phyloP scores from a whole-genome alignment of 2,797 vertebrate species.

The Apogon talboti region DNA sequence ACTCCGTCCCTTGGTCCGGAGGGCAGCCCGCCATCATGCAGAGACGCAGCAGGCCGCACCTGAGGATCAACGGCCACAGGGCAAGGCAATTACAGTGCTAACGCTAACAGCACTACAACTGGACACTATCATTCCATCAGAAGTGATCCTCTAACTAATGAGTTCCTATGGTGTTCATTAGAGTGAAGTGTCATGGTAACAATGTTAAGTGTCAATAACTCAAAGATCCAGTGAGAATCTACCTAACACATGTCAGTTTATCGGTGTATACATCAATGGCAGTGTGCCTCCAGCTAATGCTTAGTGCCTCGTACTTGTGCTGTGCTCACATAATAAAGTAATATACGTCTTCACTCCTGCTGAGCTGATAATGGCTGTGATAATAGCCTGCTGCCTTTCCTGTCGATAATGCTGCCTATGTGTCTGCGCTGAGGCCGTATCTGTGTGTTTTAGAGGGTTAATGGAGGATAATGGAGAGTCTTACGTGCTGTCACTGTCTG shows the following conservation, averaged over 20 bases:
- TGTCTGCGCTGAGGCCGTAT: constrained; percentile 45
- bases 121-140: constrained; percentile 48
- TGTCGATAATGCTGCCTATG: constrained; percentile 58
- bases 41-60: constrained; percentile 89
- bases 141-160: constrained; percentile 37
- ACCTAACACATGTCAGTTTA: constrained; percentile 31
- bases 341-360: constrained; percentile 51
- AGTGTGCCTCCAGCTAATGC: constrained; percentile 39
- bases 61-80: constrained; percentile 86
- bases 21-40: constrained; percentile 91
- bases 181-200: constrained; percentile 11
- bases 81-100: constrained; percentile 86
- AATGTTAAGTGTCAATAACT: constrained; percentile 28
- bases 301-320: constrained; percentile 37
- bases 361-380: constrained; percentile 64
- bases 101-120: constrained; percentile 69
- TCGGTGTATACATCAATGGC: constrained; percentile 54
- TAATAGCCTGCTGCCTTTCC: constrained; percentile 52
- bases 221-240: constrained; percentile 21
- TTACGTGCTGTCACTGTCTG: constrained; percentile 93
- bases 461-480: constrained; percentile 62
- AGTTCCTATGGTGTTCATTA: constrained; percentile 26
- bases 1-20: constrained; percentile 86
- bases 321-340: constrained; percentile 50
- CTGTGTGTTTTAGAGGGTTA: constrained; percentile 45